These are phyloP conservation scores for Apostichopus japonicus DNA, from an alignment of 35 echinoderm and acorn worm species.

Conservation along the genomic window DNA sequence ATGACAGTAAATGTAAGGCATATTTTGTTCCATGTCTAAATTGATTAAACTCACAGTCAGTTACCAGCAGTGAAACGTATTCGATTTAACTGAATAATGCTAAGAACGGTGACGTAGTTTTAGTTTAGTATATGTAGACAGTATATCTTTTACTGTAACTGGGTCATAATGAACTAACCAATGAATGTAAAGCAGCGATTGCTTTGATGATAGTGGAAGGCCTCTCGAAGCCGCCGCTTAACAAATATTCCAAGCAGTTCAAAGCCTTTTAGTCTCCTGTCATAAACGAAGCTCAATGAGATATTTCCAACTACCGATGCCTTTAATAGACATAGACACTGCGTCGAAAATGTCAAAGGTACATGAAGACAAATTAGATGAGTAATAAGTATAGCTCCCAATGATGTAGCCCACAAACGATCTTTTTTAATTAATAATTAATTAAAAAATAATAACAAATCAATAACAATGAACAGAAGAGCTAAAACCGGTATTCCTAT, in stretches of 20 bases:
- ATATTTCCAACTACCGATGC: neutral
- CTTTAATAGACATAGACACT: neutral
- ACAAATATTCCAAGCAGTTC: neutral
- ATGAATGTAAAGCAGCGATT: neutral
- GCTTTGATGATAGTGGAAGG: neutral
- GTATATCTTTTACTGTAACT: neutral
- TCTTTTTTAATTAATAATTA: no score
- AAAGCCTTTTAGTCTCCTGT: neutral
- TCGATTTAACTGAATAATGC: neutral
- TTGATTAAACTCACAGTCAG: neutral
- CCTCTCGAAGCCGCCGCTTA: neutral
- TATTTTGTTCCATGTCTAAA: neutral
- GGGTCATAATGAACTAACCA: neutral
- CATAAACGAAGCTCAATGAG: neutral
- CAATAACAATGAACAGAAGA: no score
- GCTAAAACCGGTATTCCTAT: no score
- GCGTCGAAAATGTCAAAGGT: no score
- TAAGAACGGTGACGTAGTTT: neutral
- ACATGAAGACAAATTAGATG: no score
- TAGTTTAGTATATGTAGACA: neutral
- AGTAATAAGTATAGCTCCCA: no score
- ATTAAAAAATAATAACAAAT: no score
- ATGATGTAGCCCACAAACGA: no score
- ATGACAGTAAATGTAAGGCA: no score
- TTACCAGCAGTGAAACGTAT: neutral